These are phyloP conservation scores for Drosophila paulistorum DNA, from an alignment of 1,140 invertebrate species.

Conservation along the genomic window DNA sequence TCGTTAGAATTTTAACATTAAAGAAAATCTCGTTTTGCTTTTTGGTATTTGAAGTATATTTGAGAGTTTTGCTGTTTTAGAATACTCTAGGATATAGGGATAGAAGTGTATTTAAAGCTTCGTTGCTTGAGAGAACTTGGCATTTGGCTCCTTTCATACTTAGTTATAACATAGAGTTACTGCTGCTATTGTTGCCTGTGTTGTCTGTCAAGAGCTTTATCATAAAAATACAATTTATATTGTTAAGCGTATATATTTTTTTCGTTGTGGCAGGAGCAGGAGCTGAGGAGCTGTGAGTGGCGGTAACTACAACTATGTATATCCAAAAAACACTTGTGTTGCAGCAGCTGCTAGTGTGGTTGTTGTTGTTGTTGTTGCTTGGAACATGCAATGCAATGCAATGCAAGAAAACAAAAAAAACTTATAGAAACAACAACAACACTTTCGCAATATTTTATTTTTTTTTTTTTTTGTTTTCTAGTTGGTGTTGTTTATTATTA, in stretches of 20 bases:
- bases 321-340: conserved; percentile 31
- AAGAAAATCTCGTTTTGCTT: no score
- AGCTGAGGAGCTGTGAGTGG: not conserved
- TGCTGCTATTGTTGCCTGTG: conserved; percentile 2
- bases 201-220: conserved; percentile 14
- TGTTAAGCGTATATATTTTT: not conserved
- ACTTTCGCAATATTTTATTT: conserved; percentile 51
- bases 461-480: conserved; percentile 31
- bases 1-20: no score
- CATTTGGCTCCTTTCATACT: not conserved
- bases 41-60: no score
- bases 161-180: not conserved
- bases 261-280: not conserved
- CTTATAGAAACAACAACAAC: conserved; percentile 34
- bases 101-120: not conserved
- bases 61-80: no score
- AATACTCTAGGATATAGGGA: no score
- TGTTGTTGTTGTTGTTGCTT: conserved; percentile 20
- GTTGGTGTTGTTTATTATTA: conserved; percentile 32
- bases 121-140: not conserved
- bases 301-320: not conserved
- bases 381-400: conserved; percentile 6
- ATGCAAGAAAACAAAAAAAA: not conserved
- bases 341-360: conserved; percentile 20
- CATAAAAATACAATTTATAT: conserved; percentile 15